Percentiles rank a stretch among this genome's conserved stretches.
These are phyloP conservation scores for Machaerirhynchus nigripectus DNA, from an alignment of 2,113 vertebrate species.

Conservation along the genomic window DNA sequence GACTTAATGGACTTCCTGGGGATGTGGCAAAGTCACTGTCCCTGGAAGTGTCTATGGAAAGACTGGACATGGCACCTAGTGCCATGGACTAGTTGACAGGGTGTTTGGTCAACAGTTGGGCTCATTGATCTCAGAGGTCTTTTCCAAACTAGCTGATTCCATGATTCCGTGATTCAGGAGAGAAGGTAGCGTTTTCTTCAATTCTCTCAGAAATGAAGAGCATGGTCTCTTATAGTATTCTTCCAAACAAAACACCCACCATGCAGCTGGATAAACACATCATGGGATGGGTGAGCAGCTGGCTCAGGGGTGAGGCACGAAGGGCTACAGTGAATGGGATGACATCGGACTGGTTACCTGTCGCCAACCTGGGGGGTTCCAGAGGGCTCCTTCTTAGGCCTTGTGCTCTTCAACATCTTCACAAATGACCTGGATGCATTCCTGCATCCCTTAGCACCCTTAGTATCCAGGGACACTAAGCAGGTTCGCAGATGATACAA, in stretches of 20 bases:
- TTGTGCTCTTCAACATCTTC: neutral
- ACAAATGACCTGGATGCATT: neutral
- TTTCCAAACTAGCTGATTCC: neutral
- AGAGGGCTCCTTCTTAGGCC: neutral
- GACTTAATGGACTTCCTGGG: neutral
- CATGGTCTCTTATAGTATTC: neutral
- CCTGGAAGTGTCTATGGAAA: neutral
- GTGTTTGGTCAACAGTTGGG: neutral
- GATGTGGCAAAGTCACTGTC: neutral
- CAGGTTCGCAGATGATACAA: neutral
- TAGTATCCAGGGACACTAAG: neutral
- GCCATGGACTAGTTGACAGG: too few relatives aligned
- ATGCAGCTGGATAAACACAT: neutral
- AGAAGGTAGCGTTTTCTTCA: neutral
- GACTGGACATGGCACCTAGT: too few relatives aligned
- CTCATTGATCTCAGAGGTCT: neutral
- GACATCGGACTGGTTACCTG: neutral
- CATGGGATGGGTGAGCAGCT: neutral
- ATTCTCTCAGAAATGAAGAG: neutral
- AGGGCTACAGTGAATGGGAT: too few relatives aligned
- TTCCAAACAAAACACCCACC: neutral
- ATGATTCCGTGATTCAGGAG: neutral
- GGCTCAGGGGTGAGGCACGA: rapidly evolving
- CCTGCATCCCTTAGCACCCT: too few relatives aligned
- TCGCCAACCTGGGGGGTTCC: neutral